Conservation (phyloP, 2,888 invertebrate genomes). For the Xanthia icteritia region DNA sequence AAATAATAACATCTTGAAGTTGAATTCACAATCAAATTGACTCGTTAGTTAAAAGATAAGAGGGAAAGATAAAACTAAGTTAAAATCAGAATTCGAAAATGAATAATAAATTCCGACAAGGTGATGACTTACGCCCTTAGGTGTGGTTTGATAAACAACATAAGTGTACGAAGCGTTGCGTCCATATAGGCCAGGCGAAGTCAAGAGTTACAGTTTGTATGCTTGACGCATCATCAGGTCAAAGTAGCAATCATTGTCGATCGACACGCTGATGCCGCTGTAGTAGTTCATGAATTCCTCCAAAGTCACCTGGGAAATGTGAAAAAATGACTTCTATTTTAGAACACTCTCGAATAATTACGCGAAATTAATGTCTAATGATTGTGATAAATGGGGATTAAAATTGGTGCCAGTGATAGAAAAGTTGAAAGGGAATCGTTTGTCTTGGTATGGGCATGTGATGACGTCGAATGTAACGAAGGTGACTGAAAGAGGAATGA, state of each 20-base stretch:
- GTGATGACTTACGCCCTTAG: conserved; percentile 24
- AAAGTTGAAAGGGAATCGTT: background rate
- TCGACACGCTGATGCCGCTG: conserved; percentile 97
- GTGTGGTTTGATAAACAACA: conserved; percentile 31
- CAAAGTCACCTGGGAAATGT: conserved; percentile 93
- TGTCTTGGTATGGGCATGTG: background rate
- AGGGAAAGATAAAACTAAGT: conserved; percentile 2
- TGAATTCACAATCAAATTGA: conserved; percentile 54
- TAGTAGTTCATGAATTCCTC: conserved; percentile 99
- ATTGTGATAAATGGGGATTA: no score
- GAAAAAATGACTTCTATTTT: background rate
- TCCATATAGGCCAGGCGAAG: conserved; percentile 20
- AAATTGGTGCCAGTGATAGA: background rate
- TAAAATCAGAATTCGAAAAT: conserved; percentile 4
- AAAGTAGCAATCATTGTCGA: conserved; percentile 98
- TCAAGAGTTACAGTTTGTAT: conserved; percentile 94
- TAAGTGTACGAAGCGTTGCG: conserved; percentile 33
- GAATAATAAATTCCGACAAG: background rate
- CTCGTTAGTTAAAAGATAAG: conserved; percentile 18
- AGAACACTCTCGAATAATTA: background rate
- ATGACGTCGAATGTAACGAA: background rate
- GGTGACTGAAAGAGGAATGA: background rate
- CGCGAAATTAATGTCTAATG: background rate
- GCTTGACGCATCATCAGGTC: conserved; percentile 98
- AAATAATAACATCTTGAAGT: conserved; percentile 35